Evolutionary conservation across 2,113 vertebrate species (phyloP), one percentile per base, ranked within the genome.

Genomic region (Mirza zaza): DNA sequence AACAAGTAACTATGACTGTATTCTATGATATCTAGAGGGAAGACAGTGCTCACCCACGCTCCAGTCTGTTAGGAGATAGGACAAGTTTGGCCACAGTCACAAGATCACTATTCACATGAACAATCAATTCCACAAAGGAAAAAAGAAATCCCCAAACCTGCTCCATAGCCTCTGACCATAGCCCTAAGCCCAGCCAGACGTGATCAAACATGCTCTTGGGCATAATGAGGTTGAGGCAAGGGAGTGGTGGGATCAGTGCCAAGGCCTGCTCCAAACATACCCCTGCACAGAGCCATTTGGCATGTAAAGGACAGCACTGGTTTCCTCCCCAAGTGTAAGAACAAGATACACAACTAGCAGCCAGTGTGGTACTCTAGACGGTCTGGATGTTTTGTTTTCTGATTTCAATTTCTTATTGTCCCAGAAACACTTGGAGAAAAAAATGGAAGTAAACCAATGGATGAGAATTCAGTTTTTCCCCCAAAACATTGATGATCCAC

Each of bases 401-500:
- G 27, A 63, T 73, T 92, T 97, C 82, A 77, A 39, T 93, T 96
- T 97, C 73, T 94, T 87, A 96, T 80, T 81, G 12, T 0, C 90
- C 29, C 57, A 97, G 83, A 96, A 96, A 94, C 12, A 93, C 14
- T 73, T 96, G 27, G 39, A 94, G 61, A 3, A 76, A 88, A 86
- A 75, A 87, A 77, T 39, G 1, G 52, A 94, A 77, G 32, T 13
- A 86, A 96, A 92, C 4, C 50, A 48, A 91, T 27, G 45, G 20
- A 32, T 86, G 34, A 95, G 48, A 96, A 95, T 88, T 87, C 63
- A 36, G 1, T 57, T 83, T 87, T 73, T 20, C 15, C 25, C 8
- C 48, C 20, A 21, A 95, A 96, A 94, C 57, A 95, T 0, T 42
- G 77, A 85, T 18, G 71, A 61, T 32, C 20, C 13, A 86, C 20